phyloP scores from a whole-genome alignment of 1,140 invertebrate genomes.

The Drosophila lacertosa region DNA sequence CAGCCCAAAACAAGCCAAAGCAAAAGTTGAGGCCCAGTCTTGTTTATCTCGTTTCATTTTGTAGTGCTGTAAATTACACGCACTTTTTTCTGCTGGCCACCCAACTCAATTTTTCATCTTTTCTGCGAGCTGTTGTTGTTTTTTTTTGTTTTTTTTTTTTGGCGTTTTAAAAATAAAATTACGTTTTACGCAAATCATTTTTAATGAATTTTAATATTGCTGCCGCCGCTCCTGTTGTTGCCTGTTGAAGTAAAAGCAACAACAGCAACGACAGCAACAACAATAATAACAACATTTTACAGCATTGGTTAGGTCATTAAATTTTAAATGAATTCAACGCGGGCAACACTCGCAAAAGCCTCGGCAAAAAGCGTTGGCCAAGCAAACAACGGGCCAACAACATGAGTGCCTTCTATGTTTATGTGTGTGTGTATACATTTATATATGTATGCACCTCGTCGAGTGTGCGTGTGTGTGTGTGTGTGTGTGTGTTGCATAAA shows the following conservation, averaged over 20 bases:
- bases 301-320: conserved; percentile 78
- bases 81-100: conserved; percentile 27
- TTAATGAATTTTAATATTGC: conserved; percentile 82
- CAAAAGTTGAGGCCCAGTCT: neutral
- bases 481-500: conserved; percentile 50
- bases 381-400: conserved; percentile 29
- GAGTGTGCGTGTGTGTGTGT: neutral
- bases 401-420: neutral
- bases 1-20: neutral
- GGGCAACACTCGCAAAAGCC: conserved; percentile 46
- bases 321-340: conserved; percentile 80
- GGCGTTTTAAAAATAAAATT: conserved; percentile 75
- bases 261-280: conserved; percentile 23
- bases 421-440: conserved; percentile 4
- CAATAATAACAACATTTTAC: conserved; percentile 46
- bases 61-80: conserved; percentile 53
- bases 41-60: conserved; percentile 60
- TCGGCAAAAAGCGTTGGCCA: conserved; percentile 51
- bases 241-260: conserved; percentile 20
- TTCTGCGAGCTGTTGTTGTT: conserved; percentile 14
- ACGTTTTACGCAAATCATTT: conserved; percentile 82
- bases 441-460: conserved; percentile 14
- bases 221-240: conserved; percentile 28
- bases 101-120: conserved; percentile 12
- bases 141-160: conserved; percentile 22